Conservation (phyloP, 1,140 invertebrate species). For the Microplitis mediator region DNA sequence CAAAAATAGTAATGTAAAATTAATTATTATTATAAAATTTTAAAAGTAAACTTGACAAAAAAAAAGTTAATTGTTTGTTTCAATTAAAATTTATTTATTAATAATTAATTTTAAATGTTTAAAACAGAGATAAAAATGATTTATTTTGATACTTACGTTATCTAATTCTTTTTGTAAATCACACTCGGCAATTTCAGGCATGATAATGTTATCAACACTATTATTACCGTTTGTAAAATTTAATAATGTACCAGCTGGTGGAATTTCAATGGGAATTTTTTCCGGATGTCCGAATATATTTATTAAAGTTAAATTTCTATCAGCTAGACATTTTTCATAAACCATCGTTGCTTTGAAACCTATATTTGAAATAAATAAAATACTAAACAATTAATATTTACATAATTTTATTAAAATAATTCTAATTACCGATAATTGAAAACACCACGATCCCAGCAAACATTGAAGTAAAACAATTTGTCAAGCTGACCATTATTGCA, state of each 20-base stretch:
- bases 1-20: too few relatives aligned
- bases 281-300: conserved; percentile 62
- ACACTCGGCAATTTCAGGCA: conserved; percentile 75
- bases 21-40: conserved; percentile 42
- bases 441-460: conserved; percentile 98
- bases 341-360: conserved; percentile 88
- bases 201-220: conserved; percentile 64
- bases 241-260: conserved; percentile 62
- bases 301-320: conserved; percentile 68
- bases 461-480: conserved; percentile 95
- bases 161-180: conserved; percentile 86
- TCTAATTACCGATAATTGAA: conserved; percentile 83
- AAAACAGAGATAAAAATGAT: neutral
- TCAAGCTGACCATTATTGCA: conserved; percentile 90
- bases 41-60: conserved; percentile 9
- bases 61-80: neutral
- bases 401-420: too few relatives aligned
- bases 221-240: conserved; percentile 66
- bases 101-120: neutral
- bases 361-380: conserved; percentile 33
- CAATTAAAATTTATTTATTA: neutral
- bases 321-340: conserved; percentile 75
- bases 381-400: too few relatives aligned
- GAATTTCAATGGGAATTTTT: conserved; percentile 61
- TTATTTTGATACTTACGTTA: conserved; percentile 72